phyloP scores from a whole-genome alignment of 1,140 invertebrate genomes.

The Goniozus legneri region DNA sequence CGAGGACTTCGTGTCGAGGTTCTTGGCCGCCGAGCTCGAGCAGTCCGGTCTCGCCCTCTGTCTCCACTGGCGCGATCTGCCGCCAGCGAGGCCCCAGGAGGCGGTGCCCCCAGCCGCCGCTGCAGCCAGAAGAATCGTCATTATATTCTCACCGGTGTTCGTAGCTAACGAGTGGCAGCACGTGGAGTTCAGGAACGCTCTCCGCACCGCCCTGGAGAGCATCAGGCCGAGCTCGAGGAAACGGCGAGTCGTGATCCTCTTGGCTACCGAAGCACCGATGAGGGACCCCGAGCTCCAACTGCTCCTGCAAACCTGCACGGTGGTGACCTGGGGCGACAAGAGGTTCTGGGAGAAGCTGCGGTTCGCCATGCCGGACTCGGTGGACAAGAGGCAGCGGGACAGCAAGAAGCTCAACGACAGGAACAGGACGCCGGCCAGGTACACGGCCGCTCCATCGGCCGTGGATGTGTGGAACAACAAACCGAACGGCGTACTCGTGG shows the following conservation, averaged over 20 bases:
- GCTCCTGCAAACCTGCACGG: constrained; percentile 78
- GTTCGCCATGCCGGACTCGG: constrained; percentile 78
- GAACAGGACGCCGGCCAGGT: constrained; percentile 52
- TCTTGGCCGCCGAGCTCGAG: constrained; percentile 76
- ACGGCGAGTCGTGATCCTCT: constrained; percentile 71
- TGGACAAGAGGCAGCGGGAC: constrained; percentile 37
- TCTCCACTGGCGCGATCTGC: constrained; percentile 72
- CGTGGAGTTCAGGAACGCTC: constrained; percentile 66
- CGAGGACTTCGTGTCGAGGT: constrained; percentile 73
- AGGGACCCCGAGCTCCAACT: constrained; percentile 79
- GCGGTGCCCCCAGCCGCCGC: constrained; percentile 77
- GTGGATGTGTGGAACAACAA: constrained; percentile 51
- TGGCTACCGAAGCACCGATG: constrained; percentile 65
- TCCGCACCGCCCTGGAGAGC: constrained; percentile 71
- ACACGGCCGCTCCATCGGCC: constrained; percentile 58
- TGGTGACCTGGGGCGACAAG: constrained; percentile 80
- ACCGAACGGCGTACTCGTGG: constrained; percentile 35
- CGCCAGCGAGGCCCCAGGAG: constrained; percentile 65
- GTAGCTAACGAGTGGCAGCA: constrained; percentile 73
- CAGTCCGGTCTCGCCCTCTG: constrained; percentile 70
- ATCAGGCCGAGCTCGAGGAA: constrained; percentile 64
- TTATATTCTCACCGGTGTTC: constrained; percentile 72
- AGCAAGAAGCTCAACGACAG: constrained; percentile 44
- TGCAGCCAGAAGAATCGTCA: constrained; percentile 66
- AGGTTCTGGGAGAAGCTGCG: constrained; percentile 87